Evolutionary conservation across 2,888 invertebrate species (phyloP).

Genomic region (Selenia dentaria): DNA sequence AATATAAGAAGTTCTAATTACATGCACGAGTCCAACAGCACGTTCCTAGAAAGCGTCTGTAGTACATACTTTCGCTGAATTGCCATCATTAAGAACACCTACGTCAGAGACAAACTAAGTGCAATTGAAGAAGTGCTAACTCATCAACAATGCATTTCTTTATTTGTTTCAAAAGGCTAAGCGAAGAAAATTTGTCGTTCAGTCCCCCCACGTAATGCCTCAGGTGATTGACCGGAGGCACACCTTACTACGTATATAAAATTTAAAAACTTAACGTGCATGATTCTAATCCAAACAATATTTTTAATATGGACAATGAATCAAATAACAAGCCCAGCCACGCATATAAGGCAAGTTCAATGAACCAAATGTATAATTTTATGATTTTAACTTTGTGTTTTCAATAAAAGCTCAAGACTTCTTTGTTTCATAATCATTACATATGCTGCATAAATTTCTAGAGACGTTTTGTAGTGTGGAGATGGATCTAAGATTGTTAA

Average conservation of each 20-base stretch:
- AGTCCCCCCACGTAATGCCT: conserved; percentile 24
- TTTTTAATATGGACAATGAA: conserved; percentile 39
- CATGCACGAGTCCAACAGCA: conserved; percentile 13
- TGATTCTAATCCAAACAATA: conserved; percentile 43
- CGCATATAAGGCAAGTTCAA: conserved; percentile 36
- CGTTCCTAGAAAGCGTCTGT: conserved; percentile 20
- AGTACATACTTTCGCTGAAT: conserved; percentile 23
- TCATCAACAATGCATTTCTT: conserved; percentile 31
- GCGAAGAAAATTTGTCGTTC: conserved; percentile 24
- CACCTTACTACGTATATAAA: conserved; percentile 34
- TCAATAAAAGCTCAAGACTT: too few relatives aligned
- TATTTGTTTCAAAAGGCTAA: conserved; percentile 36
- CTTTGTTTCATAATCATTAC: too few relatives aligned
- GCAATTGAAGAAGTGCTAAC: conserved; percentile 22
- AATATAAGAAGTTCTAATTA: conserved; percentile 15
- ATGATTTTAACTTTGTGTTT: conserved; percentile 10
- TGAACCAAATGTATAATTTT: conserved; percentile 27
- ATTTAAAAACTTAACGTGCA: conserved; percentile 27
- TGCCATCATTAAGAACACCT: conserved; percentile 20
- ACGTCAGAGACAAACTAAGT: conserved; percentile 13
- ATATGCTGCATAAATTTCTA: too few relatives aligned
- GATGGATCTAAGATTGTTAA: too few relatives aligned
- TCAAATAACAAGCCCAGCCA: conserved; percentile 38
- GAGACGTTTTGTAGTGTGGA: too few relatives aligned
- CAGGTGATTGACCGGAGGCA: conserved; percentile 48